phyloP scores from a whole-genome alignment of 2,113 vertebrate species.

The Triplophysa tibetana region DNA sequence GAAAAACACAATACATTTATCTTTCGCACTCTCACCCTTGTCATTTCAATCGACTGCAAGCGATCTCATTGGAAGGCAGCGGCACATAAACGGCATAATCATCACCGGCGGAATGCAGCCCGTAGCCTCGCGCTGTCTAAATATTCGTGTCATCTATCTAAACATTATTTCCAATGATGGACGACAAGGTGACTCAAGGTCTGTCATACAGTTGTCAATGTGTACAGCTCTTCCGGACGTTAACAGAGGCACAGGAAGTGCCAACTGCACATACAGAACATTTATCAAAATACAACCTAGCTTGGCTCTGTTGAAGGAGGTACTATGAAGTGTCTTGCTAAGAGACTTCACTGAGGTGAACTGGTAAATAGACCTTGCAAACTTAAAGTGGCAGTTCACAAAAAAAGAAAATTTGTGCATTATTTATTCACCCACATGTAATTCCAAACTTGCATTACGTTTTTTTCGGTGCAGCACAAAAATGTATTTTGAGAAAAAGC shows the following conservation, averaged over 20 bases:
- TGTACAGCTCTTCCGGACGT: conserved; percentile 25
- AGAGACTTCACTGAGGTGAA: neutral
- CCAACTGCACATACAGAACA: conserved; percentile 39
- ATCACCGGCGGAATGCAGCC: neutral
- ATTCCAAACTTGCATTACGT: too few species aligned
- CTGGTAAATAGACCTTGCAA: conserved; percentile 12
- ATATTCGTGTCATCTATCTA: conserved; percentile 8
- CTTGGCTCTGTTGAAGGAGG: conserved; percentile 31
- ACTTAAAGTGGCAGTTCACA: too few species aligned
- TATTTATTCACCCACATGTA: too few species aligned
- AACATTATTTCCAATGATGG: conserved; percentile 23
- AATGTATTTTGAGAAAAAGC: too few species aligned
- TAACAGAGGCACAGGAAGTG: conserved; percentile 33
- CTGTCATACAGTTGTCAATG: conserved; percentile 30
- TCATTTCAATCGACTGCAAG: neutral
- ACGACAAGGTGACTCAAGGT: conserved; percentile 16
- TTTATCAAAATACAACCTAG: conserved; percentile 45
- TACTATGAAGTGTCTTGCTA: conserved; percentile 19
- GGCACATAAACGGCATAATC: conserved; percentile 23
- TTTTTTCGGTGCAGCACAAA: too few species aligned
- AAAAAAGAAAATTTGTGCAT: too few species aligned
- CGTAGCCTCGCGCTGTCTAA: conserved; percentile 13
- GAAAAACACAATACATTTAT: neutral
- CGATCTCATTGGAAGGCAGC: neutral
- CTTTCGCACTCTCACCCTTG: neutral